Conservation (phyloP, 2,797 vertebrate species). For the Varecia variegata region DNA sequence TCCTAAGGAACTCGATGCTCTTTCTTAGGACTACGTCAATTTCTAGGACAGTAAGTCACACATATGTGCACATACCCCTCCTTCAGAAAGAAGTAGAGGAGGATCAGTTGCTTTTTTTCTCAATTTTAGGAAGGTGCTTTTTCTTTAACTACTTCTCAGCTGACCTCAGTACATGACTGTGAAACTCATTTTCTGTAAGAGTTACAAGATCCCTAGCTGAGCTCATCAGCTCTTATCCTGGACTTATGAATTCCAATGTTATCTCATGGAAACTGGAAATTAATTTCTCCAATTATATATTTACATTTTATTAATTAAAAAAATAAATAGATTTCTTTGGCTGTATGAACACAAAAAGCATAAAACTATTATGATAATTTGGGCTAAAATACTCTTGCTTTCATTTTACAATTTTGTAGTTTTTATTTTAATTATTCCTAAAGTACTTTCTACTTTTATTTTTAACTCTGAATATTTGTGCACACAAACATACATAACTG, state of each 20-base stretch:
- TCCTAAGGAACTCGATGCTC: not conserved
- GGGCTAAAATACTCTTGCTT: not conserved
- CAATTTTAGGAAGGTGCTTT: not conserved
- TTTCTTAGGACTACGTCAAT: not conserved
- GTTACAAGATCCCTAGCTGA: not conserved
- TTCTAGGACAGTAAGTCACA: not conserved
- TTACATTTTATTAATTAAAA: not conserved
- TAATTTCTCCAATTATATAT: not conserved
- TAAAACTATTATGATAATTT: not conserved
- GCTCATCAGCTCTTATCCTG: not conserved
- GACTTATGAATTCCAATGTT: not conserved
- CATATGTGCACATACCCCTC: not conserved
- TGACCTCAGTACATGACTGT: not conserved
- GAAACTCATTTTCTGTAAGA: not conserved
- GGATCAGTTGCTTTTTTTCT: not conserved
- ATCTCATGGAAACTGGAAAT: not conserved
- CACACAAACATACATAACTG: fast-evolving
- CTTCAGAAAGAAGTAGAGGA: not conserved
- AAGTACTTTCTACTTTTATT: not conserved
- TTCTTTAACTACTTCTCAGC: not conserved
- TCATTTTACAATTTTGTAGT: not conserved
- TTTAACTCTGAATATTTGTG: not conserved
- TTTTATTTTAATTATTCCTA: not conserved
- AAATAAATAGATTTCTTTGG: not conserved
- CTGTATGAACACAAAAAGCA: not conserved